Evolutionary conservation across 2,113 vertebrate genomes (phyloP).

Genomic region (Macaca mulatta): DNA sequence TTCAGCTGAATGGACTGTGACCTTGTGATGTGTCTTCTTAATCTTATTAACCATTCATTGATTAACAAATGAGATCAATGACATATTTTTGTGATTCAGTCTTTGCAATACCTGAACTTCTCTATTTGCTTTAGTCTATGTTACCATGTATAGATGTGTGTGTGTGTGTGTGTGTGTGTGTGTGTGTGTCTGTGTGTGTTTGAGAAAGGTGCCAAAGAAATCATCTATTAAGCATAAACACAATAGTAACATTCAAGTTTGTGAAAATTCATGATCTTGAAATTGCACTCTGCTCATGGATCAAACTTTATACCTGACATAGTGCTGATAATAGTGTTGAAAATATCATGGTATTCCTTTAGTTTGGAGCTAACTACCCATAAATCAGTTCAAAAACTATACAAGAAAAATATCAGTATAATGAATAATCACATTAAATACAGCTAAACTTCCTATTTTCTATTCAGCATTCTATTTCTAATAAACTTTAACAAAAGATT

Average conservation of each 20-base stretch:
- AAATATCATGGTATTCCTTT: not conserved
- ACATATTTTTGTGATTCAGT: not conserved
- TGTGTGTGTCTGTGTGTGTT: not conserved
- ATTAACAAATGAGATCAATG: not conserved
- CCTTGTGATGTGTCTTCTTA: not conserved
- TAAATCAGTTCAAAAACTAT: not conserved
- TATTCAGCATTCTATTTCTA: no score
- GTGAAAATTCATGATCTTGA: not conserved
- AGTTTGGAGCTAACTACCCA: not conserved
- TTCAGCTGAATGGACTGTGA: not conserved
- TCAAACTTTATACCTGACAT: not conserved
- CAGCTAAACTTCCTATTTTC: no score
- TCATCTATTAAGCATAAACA: not conserved
- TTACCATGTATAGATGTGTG: no score
- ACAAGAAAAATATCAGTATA: not conserved
- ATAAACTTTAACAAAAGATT: no score
- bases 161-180: no score
- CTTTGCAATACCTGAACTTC: not conserved
- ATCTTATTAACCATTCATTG: not conserved
- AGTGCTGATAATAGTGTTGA: not conserved
- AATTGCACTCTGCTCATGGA: not conserved
- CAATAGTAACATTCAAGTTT: not conserved
- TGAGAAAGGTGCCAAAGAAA: not conserved
- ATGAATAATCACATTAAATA: not conserved
- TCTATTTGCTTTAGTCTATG: not conserved